A percentile compares a stretch with the other conserved stretches of the same genome.
phyloP scores from a whole-genome alignment of 2,797 vertebrate species.

The Sebastes matsubarae region DNA sequence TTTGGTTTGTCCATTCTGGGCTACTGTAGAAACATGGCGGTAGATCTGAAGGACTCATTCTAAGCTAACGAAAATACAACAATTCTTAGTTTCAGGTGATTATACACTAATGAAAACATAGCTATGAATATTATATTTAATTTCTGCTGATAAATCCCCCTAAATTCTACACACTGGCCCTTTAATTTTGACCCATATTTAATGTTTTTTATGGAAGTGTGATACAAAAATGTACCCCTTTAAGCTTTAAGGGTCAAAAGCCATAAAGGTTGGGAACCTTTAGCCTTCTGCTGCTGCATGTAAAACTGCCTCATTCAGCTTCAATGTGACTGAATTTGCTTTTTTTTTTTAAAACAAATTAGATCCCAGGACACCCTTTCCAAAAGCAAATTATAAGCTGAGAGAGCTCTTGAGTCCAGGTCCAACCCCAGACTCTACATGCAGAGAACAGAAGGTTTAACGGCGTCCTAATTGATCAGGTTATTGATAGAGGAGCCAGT shows the following conservation, averaged over 20 bases:
- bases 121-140: no score
- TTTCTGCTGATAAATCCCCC: neutral
- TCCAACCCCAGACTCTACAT: neutral
- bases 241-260: neutral
- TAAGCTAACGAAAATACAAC: no score
- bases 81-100: no score
- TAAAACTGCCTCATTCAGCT: neutral
- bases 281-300: no score
- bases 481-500: slow-evolving; percentile 60
- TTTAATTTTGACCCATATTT: neutral
- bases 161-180: neutral
- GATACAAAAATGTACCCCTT: neutral
- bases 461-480: slow-evolving; percentile 48
- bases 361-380: neutral
- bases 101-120: no score
- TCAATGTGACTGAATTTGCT: neutral
- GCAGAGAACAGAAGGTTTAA: slow-evolving; percentile 18
- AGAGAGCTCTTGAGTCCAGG: neutral
- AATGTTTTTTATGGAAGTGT: neutral
- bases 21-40: no score
- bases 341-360: neutral
- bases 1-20: no score
- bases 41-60: neutral
- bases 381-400: neutral
- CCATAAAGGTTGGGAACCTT: no score